Conservation (phyloP, 1,140 invertebrate genomes). For the Drosophila biarmipes region DNA sequence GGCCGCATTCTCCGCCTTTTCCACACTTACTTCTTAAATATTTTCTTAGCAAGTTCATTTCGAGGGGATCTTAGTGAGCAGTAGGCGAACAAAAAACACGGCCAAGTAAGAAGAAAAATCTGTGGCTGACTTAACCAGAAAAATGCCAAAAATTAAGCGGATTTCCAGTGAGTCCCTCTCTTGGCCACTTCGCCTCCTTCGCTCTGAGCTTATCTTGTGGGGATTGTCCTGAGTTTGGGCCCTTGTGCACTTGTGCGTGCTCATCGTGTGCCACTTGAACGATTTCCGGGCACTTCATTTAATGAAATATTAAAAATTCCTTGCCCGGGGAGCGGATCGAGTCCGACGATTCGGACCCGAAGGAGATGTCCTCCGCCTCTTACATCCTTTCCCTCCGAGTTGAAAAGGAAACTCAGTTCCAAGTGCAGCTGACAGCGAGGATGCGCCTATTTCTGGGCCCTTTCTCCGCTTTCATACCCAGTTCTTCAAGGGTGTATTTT, state of each 20-base stretch:
- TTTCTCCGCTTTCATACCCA: slow-evolving; percentile 7
- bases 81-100: slow-evolving; percentile 21
- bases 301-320: slow-evolving; percentile 84
- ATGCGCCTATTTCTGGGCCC: slow-evolving; percentile 29
- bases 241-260: slow-evolving; percentile 66
- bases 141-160: slow-evolving; percentile 79
- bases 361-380: slow-evolving; percentile 25
- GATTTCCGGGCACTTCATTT: slow-evolving; percentile 82
- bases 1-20: slow-evolving; percentile 5
- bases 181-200: not conserved
- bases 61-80: slow-evolving; percentile 18
- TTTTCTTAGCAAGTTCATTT: slow-evolving; percentile 60
- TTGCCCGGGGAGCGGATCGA: slow-evolving; percentile 29
- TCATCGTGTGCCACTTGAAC: slow-evolving; percentile 80
- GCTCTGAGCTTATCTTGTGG: slow-evolving; percentile 46
- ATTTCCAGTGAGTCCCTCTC: slow-evolving; percentile 41
- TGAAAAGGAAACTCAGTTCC: slow-evolving; percentile 39
- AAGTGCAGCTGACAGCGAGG: slow-evolving; percentile 54
- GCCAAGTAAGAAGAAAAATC: slow-evolving; percentile 54
- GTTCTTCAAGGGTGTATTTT: not conserved
- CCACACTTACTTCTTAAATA: slow-evolving; percentile 56
- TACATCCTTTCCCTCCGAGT: not conserved
- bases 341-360: slow-evolving; percentile 30
- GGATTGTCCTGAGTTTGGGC: slow-evolving; percentile 46
- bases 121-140: slow-evolving; percentile 76